Base-by-base conservation (phyloP, 35 echinoderm and acorn worm genomes). In the Diadema setosum region DNA sequence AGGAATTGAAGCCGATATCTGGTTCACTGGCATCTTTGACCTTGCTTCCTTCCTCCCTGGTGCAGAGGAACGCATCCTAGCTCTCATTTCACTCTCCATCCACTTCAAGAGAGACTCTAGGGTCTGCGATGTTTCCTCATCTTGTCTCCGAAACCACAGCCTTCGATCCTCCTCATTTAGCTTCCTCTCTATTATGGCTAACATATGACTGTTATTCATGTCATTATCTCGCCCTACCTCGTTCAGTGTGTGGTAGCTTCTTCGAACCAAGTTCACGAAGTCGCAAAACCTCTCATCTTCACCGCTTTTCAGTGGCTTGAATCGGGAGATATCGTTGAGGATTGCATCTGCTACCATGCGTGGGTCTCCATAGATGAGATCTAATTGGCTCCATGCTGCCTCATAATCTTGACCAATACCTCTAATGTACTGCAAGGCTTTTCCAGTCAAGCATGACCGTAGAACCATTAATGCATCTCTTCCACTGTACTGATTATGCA, bases 241-340 rank as follows among this genome's bases (percentile, higher is more conserved):
- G 20, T 80, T 88, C 44, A 88, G n/a, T 2, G n/a, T 81, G 48
- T 88, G 76, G 40, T 88, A 88, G 39, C 86, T 88, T 15, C 86
- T 23, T 44, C 46, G 65, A 3, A 88, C 31, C 20, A 88, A 42
- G 34, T 88, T 33, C 31, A 81, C 55, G 8, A 88, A 81, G 4
- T 90, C 78, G 57, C 78, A 90, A 42, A 90, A 90, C 18, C 78
- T 33, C 8, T 39, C 81, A 58, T 90, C 87, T 65, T 90, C 87
- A 1, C 59, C 81, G 3, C 61, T 39, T 39, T 83, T 88, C 42
- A 88, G 16, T 33, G 86, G 65, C 29, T 65, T 88, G 39, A 88
- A 60, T n/a, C 70, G 42, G 18, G 12, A 15, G 30, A 91, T 45
- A 70, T 91, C 88, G 36, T 91, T 75, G 0, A 44, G 5, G 34